Conservation (phyloP, 2,888 invertebrate species). For the Agriopis aurantiaria region DNA sequence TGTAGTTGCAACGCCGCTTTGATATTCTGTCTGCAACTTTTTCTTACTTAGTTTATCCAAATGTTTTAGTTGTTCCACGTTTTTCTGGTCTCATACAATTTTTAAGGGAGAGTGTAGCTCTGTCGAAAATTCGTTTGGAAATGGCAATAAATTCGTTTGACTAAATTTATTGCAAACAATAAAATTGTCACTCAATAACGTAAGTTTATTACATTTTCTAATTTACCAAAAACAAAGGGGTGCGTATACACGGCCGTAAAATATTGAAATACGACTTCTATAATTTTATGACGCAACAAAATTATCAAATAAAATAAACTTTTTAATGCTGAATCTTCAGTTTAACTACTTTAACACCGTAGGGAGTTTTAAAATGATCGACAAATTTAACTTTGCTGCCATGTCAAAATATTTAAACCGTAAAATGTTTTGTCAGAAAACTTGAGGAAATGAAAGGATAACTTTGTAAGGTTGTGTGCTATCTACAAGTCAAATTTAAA, state of each 20-base stretch:
- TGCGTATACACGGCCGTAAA: slow-evolving; percentile 43
- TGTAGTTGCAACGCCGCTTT: too few species aligned
- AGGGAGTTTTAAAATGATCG: slow-evolving; percentile 47
- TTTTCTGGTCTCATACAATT: too few species aligned
- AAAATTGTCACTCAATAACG: slow-evolving; percentile 29
- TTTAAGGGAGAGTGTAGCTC: too few species aligned
- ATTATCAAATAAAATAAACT: slow-evolving; percentile 54
- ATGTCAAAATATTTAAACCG: neutral
- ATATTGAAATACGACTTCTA: slow-evolving; percentile 46
- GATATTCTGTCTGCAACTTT: too few species aligned
- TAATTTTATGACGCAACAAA: slow-evolving; percentile 49
- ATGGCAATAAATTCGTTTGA: neutral
- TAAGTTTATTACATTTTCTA: slow-evolving; percentile 40
- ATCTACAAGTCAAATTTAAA: slow-evolving; percentile 59
- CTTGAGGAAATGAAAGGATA: slow-evolving; percentile 35
- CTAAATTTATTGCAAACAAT: slow-evolving; percentile 9
- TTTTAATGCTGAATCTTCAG: slow-evolving; percentile 51
- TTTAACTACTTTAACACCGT: slow-evolving; percentile 51
- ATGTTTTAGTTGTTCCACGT: too few species aligned
- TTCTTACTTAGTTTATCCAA: too few species aligned
- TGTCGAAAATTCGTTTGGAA: neutral
- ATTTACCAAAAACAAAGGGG: slow-evolving; percentile 47
- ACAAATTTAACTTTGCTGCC: slow-evolving; percentile 48
- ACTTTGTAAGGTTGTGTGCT: slow-evolving; percentile 44
- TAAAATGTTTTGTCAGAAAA: neutral